These are phyloP conservation scores for Napeogenes inachia DNA, from an alignment of 2,888 invertebrate species.

Conservation along the genomic window DNA sequence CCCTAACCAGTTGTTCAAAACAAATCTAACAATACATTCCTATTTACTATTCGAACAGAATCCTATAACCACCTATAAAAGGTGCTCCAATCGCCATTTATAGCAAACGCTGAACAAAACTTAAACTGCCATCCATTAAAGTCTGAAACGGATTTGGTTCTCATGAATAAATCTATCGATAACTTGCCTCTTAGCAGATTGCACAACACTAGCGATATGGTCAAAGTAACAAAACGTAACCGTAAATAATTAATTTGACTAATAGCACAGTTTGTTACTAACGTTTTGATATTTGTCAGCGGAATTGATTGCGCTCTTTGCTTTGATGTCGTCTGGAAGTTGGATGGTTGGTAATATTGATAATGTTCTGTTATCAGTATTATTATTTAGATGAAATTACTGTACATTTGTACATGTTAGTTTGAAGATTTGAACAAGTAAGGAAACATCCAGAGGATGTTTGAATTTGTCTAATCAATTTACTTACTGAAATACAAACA, in stretches of 20 bases:
- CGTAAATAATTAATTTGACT: slow-evolving; percentile 75
- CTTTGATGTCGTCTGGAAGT: slow-evolving; percentile 21
- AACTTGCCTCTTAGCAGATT: slow-evolving; percentile 62
- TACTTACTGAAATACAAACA: too few species aligned
- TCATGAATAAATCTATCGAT: slow-evolving; percentile 43
- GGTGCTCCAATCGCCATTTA: slow-evolving; percentile 1
- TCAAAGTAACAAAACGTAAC: slow-evolving; percentile 66
- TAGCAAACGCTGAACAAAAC: slow-evolving; percentile 18
- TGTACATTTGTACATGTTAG: background rate
- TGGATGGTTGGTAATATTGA: slow-evolving; percentile 19
- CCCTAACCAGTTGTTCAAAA: too few species aligned
- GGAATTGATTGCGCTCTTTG: slow-evolving; percentile 41
- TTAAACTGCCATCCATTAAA: slow-evolving; percentile 28
- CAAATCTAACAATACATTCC: too few species aligned
- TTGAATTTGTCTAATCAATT: too few species aligned
- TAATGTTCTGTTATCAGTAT: slow-evolving; percentile 22
- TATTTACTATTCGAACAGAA: background rate
- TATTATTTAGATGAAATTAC: slow-evolving; percentile 5
- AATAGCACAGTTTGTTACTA: slow-evolving; percentile 67
- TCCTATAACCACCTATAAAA: background rate
- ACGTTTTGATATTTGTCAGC: slow-evolving; percentile 63
- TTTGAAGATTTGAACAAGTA: too few species aligned
- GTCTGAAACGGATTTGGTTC: slow-evolving; percentile 26
- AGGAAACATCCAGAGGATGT: too few species aligned
- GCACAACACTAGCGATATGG: slow-evolving; percentile 54